Evolutionary conservation across 2,113 vertebrate genomes (phyloP).

Genomic region (Pelecanus crispus): DNA sequence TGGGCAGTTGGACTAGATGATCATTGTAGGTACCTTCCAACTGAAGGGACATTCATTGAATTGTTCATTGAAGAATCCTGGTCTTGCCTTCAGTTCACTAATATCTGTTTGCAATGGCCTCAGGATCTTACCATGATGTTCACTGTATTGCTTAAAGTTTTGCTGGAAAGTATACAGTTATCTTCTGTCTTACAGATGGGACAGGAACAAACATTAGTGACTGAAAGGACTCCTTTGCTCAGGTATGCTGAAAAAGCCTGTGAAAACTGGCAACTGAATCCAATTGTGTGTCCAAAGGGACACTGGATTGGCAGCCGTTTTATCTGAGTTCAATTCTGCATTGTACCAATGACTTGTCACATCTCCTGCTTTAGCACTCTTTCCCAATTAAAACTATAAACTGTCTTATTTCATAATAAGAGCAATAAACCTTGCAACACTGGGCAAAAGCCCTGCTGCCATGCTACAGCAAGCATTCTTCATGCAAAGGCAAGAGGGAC

Average conservation of each 20-base stretch:
- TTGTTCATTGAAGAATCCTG: not conserved
- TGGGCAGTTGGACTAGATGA: not conserved
- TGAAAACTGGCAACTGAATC: not conserved
- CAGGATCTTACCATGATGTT: not conserved
- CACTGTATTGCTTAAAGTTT: not conserved
- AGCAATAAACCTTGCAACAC: not conserved
- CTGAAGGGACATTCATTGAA: too few relatives aligned
- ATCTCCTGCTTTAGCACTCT: not conserved
- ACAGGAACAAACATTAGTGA: not conserved
- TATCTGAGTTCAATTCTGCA: not conserved
- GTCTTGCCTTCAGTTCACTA: not conserved
- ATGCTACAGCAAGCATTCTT: not conserved
- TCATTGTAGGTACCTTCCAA: not conserved
- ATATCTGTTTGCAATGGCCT: not conserved
- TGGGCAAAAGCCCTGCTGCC: not conserved
- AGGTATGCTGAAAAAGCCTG: not conserved
- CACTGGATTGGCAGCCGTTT: not conserved
- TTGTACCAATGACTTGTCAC: not conserved
- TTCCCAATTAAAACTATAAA: not conserved
- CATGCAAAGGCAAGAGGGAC: not conserved
- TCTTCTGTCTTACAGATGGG: not conserved
- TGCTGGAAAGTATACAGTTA: not conserved
- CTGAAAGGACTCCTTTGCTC: not conserved
- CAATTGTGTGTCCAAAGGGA: not conserved
- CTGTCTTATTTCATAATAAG: not conserved